Evolutionary conservation across 1,140 invertebrate species (phyloP), one percentile per base, ranked within the genome.

Genomic region (Drosophila gunungcola): DNA sequence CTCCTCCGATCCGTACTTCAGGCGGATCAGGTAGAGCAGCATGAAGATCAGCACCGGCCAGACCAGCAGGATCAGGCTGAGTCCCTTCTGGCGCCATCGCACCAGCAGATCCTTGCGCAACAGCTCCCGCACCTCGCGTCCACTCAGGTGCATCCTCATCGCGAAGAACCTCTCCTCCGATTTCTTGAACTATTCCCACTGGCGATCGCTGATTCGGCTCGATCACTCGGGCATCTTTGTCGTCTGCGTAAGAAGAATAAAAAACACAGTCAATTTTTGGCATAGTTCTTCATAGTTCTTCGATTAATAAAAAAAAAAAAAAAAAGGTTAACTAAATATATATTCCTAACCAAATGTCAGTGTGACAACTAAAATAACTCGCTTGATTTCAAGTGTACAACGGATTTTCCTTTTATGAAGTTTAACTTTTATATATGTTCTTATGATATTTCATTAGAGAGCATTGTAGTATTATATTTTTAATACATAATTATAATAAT

Each of bases 101-200:
- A 92, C 90, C 4, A 92, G 52, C 10, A 92, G 52, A 53, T 92
- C 92, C 69, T 92, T 92, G 55, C 79, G 78, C 51, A 92, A 58
- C 32, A 92, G 60, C n/a, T 89, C 82, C 13, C 64, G 78, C n/a
- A 92, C 79, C 69, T 92, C 91, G 41, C 73, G 79, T 5, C 21
- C 69, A 49, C 73, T 77, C 48, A 92, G 76, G 12, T 80, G 70
- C 65, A 89, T 76, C 32, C 56, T 68, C 48, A 76, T 65, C 11
- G 9, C 54, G 39, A 39, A 10, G 12, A 29, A 9, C 46, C 12
- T n/a, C 52, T 11, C 12, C 45, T 51, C 16, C 45, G 46, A 11
- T 49, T 49, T 25, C 27, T 48, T 27, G 27, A n/a, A 16, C 41
- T 39, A 4, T 48, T 73, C 32, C 32, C n/a, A 32, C 42, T 65